Percentiles rank a stretch among this genome's conserved stretches.
Evolutionary conservation across 2,888 invertebrate species (phyloP).

Genomic region (Hetaerina titia): DNA sequence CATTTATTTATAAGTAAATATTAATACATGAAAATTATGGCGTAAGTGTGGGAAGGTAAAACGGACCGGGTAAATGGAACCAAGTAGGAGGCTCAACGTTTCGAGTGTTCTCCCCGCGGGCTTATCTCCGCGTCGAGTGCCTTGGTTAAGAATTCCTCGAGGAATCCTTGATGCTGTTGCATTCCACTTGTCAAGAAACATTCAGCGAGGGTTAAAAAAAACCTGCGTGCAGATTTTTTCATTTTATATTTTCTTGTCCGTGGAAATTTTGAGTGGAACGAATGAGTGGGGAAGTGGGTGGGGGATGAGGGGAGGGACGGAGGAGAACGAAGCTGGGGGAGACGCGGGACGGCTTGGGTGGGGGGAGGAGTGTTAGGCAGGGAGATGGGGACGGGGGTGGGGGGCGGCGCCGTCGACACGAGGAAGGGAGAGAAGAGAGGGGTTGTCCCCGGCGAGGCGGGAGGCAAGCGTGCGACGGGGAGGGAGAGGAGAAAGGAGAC

Average conservation of each 20-base stretch:
- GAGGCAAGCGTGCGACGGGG: not conserved
- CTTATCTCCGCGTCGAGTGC: not conserved
- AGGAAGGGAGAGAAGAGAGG: not conserved
- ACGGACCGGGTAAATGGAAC: not conserved
- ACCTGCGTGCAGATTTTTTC: not conserved
- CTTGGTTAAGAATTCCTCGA: constrained; percentile 19
- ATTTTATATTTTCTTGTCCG: not conserved
- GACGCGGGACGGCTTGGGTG: not conserved
- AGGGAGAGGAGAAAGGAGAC: not conserved
- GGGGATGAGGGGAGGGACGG: not conserved
- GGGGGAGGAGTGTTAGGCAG: not conserved
- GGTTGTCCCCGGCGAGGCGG: not conserved
- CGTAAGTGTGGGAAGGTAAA: not conserved
- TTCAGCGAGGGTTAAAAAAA: not conserved
- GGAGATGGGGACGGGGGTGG: not conserved
- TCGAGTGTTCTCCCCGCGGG: not conserved
- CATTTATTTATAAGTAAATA: too few species aligned
- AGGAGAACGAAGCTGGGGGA: not conserved
- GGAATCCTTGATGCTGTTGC: constrained; percentile 32
- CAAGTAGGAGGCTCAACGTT: not conserved
- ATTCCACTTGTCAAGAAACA: constrained; percentile 28
- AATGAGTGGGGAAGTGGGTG: not conserved
- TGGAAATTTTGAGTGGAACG: not conserved
- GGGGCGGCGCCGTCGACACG: not conserved
- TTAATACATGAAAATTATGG: not conserved